Conservation (phyloP, 1,140 invertebrate species). For the Metaphire vulgaris region DNA sequence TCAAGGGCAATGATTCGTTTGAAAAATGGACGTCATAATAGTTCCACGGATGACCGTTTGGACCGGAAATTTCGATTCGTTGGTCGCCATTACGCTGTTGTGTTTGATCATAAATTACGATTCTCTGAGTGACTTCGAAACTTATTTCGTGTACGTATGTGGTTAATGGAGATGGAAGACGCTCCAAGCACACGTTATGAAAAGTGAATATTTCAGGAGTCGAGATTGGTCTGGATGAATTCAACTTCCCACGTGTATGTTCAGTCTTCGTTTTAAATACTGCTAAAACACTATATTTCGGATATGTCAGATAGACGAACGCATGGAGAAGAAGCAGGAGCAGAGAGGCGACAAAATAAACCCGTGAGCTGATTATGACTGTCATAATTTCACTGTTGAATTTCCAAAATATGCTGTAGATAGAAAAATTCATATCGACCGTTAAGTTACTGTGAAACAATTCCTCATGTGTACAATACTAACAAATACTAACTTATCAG, state of each 20-base stretch:
- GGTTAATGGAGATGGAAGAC: neutral
- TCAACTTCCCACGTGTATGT: neutral
- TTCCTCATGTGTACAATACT: too few relatives aligned
- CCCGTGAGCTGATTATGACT: too few relatives aligned
- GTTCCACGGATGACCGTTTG: neutral
- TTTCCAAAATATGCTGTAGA: too few relatives aligned
- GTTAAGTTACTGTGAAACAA: too few relatives aligned
- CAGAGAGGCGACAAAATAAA: neutral
- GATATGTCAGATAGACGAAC: neutral
- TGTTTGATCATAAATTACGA: conserved; percentile 11
- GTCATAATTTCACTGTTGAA: too few relatives aligned
- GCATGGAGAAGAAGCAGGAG: neutral
- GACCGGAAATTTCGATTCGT: neutral
- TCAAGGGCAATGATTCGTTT: neutral
- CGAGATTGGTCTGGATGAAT: neutral
- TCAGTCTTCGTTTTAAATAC: neutral
- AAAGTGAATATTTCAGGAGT: conserved; percentile 2
- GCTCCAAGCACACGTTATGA: conserved; percentile 16
- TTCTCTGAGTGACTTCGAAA: neutral
- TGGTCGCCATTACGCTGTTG: neutral
- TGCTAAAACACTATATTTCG: neutral
- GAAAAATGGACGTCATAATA: conserved; percentile 3
- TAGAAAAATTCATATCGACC: too few relatives aligned
- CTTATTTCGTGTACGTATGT: neutral
- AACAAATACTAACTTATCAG: too few relatives aligned